Evolutionary conservation across 2,888 invertebrate species (phyloP).

Genomic region (Mystacides longicornis): DNA sequence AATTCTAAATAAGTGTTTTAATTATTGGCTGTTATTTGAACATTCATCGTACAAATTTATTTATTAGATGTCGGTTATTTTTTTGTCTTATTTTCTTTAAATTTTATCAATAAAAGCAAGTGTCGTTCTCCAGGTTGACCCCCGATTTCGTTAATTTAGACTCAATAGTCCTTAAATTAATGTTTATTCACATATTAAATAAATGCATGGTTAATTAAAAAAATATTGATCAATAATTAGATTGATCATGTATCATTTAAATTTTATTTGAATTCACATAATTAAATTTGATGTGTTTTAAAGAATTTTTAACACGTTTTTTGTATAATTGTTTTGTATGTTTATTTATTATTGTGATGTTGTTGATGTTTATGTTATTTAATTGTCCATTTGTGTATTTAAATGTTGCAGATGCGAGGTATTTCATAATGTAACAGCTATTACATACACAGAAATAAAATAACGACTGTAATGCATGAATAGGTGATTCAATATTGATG

Average conservation of each 20-base stretch:
- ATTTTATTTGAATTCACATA: neutral
- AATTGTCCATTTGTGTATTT: neutral
- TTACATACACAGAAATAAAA: too few relatives aligned
- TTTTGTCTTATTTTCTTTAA: neutral
- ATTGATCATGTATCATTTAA: too few relatives aligned
- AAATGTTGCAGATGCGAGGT: neutral
- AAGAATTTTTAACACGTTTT: neutral
- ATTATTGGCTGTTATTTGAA: too few relatives aligned
- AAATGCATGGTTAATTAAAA: neutral
- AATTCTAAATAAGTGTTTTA: neutral
- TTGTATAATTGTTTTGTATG: neutral
- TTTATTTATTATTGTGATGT: neutral
- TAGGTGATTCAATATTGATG: too few relatives aligned
- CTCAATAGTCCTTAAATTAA: neutral
- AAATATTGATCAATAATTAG: too few relatives aligned
- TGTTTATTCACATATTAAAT: neutral
- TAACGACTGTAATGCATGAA: too few relatives aligned
- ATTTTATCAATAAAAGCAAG: conserved; percentile 13
- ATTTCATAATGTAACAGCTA: too few relatives aligned
- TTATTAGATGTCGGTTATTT: neutral
- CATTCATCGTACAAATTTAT: neutral
- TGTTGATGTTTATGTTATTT: neutral
- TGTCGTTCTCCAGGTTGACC: conserved; percentile 43
- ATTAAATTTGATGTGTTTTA: conserved; percentile 1
- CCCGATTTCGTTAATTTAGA: conserved; percentile 28